Evolutionary conservation across 2,797 vertebrate genomes (phyloP).

Genomic region (Ciconia nigra): DNA sequence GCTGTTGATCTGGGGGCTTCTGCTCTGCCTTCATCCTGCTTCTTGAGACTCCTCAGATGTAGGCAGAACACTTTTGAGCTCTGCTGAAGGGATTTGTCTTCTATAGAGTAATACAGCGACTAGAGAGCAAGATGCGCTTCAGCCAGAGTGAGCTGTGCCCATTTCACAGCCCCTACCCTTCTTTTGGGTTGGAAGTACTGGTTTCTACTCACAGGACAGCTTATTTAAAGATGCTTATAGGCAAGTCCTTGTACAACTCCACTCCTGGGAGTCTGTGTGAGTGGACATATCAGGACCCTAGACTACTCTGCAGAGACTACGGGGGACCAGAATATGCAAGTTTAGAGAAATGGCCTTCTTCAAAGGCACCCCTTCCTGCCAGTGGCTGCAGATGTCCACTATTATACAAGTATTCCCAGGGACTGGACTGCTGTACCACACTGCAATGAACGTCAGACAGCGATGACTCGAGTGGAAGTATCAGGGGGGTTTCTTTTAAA

Average conservation of each 20-base stretch:
- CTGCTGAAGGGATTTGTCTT: not conserved
- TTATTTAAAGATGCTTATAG: not conserved
- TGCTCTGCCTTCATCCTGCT: not conserved
- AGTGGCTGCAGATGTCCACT: not conserved
- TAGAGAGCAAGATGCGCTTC: not conserved
- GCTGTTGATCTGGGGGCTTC: not conserved
- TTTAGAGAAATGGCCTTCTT: not conserved
- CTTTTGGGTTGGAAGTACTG: not conserved
- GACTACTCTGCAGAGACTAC: not conserved
- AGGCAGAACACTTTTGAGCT: not conserved
- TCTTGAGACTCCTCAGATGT: not conserved
- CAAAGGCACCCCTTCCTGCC: not conserved
- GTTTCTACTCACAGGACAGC: not conserved
- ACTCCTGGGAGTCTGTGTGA: not conserved
- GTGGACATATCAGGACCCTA: not conserved
- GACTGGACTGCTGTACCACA: not conserved
- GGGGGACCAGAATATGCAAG: not conserved
- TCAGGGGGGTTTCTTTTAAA: not conserved
- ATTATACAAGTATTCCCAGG: rapidly evolving
- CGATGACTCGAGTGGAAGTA: rapidly evolving
- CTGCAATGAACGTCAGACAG: not conserved
- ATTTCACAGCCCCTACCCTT: rapidly evolving
- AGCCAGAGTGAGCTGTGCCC: not conserved
- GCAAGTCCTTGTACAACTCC: not conserved
- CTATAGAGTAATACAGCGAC: not conserved